phyloP scores from a whole-genome alignment of 2,797 vertebrate species.

The Lacerta viridis region DNA sequence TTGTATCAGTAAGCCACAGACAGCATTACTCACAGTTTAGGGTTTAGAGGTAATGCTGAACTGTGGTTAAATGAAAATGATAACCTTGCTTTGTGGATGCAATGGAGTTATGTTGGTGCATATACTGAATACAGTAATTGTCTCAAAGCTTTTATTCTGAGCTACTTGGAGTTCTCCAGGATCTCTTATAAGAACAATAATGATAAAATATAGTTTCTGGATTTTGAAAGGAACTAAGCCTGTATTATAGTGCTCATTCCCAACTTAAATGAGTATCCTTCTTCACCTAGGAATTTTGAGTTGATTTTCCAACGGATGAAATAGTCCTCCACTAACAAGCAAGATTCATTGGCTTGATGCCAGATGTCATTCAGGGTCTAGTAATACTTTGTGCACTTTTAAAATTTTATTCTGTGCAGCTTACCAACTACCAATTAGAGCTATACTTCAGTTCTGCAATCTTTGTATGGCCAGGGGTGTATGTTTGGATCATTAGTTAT shows the following conservation, averaged over 20 bases:
- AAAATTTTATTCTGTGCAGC: slow-evolving; percentile 32
- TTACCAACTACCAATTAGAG: slow-evolving; percentile 61
- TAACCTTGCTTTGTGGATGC: neutral
- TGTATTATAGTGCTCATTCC: neutral
- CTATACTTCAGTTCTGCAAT: slow-evolving; percentile 46
- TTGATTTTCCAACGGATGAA: slow-evolving; percentile 22
- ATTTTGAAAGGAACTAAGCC: neutral
- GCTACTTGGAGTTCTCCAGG: neutral
- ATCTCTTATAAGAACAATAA: neutral
- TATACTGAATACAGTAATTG: neutral
- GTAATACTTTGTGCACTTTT: slow-evolving; percentile 25
- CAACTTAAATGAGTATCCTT: neutral
- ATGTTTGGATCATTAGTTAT: slow-evolving; percentile 49
- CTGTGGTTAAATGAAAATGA: neutral
- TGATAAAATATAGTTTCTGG: neutral
- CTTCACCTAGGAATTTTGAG: neutral
- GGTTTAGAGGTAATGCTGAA: neutral
- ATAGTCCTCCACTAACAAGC: neutral
- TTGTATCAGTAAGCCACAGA: neutral
- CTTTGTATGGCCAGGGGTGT: neutral
- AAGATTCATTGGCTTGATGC: slow-evolving; percentile 23
- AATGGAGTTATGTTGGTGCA: neutral
- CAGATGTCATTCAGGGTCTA: neutral
- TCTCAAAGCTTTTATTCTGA: neutral
- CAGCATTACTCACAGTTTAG: neutral